Base-by-base conservation (phyloP, 2,113 vertebrate species). In the Astatotilapia flaviijosephi region DNA sequence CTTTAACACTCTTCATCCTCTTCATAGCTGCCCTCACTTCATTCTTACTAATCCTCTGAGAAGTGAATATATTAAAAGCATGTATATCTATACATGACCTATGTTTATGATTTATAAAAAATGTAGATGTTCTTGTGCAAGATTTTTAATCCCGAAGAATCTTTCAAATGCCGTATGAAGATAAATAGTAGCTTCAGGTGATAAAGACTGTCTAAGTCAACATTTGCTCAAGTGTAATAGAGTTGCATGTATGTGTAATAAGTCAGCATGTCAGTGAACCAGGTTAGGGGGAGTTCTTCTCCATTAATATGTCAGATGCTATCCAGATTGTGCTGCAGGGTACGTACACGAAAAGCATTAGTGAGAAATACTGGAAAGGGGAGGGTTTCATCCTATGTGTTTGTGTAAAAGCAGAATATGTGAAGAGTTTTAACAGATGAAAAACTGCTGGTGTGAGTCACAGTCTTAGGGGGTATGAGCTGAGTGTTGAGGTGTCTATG, bases 401-500 rank as follows among this genome's bases (percentile, higher is more conserved):
- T 70, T 45, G 65, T 45, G 4, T 75, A 7, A 45, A 53, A 79
- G 65, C 47, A 40, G 54, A 79, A 85, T 42, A 82, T 65, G 86
- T 86, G 65, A 85, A 45, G 53, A 47, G 85, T 82, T 87, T 80
- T 68, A 90, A 84, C 89, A 91, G 86, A 86, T 93, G 89, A 92
- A 91, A 70, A 54, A 26, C 6, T 7, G 9, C 79, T 60, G 87
- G 55, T 77, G 77, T 93, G 94, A 95, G 85, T 93, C 90, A 94
- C 42, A 49, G 90, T 93, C 81, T 92, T 80, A 79, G 54, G 82
- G 68, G 53, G 28, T 81, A 54, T 54, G 79, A 77, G 83, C 58
- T 58, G 79, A 23, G 6, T 79, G 62, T 82, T 42, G 58, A 58
- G 85, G 49, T 87, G 85, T 79, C 42, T 70, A 58, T 80, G 37